Evolutionary conservation across 2,113 vertebrate species (phyloP).

Genomic region (Pyrgilauda ruficollis): DNA sequence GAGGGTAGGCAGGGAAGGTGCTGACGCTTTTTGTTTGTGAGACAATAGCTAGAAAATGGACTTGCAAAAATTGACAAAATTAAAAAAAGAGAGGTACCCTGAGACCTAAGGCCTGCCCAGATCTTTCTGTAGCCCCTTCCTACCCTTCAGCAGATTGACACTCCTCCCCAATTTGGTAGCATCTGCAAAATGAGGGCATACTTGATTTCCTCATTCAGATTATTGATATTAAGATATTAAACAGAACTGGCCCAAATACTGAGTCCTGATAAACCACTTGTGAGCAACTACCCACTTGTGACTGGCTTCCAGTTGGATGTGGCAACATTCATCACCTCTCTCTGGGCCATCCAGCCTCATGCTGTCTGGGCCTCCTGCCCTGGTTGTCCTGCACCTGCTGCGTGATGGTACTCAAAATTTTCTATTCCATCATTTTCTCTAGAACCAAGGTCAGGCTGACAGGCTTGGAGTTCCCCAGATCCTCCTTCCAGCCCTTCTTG

Average conservation of each 20-base stretch:
- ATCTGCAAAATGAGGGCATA: background rate
- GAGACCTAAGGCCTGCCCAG: background rate
- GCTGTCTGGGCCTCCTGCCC: background rate
- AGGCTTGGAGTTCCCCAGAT: background rate
- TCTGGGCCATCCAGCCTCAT: background rate
- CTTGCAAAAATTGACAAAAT: background rate
- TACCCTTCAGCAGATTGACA: background rate
- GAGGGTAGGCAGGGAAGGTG: background rate
- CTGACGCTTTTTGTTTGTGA: background rate
- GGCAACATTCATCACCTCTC: no score
- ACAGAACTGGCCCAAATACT: background rate
- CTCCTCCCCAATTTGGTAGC: background rate
- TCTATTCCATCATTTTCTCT: background rate
- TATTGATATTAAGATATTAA: background rate
- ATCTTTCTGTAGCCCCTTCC: background rate
- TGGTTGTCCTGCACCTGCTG: background rate
- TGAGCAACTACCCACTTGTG: background rate
- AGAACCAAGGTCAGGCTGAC: background rate
- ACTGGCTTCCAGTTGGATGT: background rate
- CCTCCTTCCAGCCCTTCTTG: background rate
- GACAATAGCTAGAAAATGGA: background rate
- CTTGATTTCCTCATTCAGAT: background rate
- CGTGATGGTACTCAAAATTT: background rate
- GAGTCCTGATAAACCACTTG: background rate
- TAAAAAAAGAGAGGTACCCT: background rate